Evolutionary conservation across 2,113 vertebrate species (phyloP), one percentile per base, ranked within the genome.

Genomic region (Alexandromys fortis): DNA sequence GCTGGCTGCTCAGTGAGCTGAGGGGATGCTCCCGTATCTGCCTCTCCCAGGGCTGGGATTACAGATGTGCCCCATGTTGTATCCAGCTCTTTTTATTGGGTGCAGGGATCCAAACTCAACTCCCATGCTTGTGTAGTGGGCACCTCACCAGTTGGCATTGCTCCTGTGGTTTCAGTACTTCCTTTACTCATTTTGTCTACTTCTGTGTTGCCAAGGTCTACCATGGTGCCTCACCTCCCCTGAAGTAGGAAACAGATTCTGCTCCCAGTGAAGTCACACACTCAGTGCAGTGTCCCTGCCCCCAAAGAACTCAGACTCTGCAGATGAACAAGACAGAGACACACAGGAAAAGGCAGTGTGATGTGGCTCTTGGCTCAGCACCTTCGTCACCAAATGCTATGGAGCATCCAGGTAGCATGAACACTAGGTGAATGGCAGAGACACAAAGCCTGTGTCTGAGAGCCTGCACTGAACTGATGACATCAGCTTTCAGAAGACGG

Each of bases 401-500:
- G 42, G 16, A 89, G 78, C 86, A 88, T 55, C 86, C 76, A 7
- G 2, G 12, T 0, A 7, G 42, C 45, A 73, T 86, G 87, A 91
- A 96, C 65, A 92, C 82, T 78, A 35, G 47, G 82, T 47, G 24
- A 72, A 68, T 75, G 22, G 26, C 79, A 28, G 67, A 82, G 38
- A 88, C 26, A 0, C 14, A 19, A 70, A 8, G 17, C 55, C 47
- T 63, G 87, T 30, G 47, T 75, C 94, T 26, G 58, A 67, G 81
- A 90, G 81, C 65, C 63, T 9, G 13, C 61, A n/a, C 88, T 72
- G 65, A 63, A n/a, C 14, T 4, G 45, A 89, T 95, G 96, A 94
- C 89, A 16, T 97, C 91, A 63, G 33, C 86, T 47, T 91, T 63
- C 9, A 9, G 86, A 83, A 94, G 81, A 96, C 30, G 91, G 91